These are phyloP conservation scores for Xiphias gladius DNA, from an alignment of 2,113 vertebrate species.

Conservation along the genomic window DNA sequence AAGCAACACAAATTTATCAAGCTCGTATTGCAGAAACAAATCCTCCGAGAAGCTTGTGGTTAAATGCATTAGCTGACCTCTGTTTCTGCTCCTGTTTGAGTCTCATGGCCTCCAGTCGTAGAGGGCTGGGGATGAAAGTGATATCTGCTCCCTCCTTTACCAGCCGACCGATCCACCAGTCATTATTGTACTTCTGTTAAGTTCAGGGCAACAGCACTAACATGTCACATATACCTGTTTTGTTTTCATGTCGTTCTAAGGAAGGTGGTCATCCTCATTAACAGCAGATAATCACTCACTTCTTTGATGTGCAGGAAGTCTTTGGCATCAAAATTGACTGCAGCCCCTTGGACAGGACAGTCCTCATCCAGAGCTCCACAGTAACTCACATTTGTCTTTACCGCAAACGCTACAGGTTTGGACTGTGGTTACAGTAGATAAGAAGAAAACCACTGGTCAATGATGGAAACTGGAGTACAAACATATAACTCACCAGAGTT, in stretches of 20 bases:
- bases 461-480: not conserved
- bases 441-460: not conserved
- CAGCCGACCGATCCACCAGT: conserved; percentile 97
- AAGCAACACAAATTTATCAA: conserved; percentile 8
- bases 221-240: not conserved
- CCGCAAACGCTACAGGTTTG: conserved; percentile 95
- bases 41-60: not conserved
- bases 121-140: conserved; percentile 96
- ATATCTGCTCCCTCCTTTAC: conserved; percentile 97
- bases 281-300: conserved; percentile 80
- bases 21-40: not conserved
- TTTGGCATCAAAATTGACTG: conserved; percentile 98
- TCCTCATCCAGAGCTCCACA: conserved; percentile 95
- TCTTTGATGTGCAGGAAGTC: conserved; percentile 99
- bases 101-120: conserved; percentile 94
- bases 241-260: conserved; percentile 1
- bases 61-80: conserved; percentile 81
- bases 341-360: conserved; percentile 95
- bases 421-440: conserved; percentile 79
- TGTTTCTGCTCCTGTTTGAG: conserved; percentile 97
- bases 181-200: conserved; percentile 94
- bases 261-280: not conserved
- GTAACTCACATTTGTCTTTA: conserved; percentile 97
- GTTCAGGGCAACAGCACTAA: conserved; percentile 31
- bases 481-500: not conserved